These are phyloP conservation scores for Habropoda laboriosa DNA, from an alignment of 1,140 invertebrate species.

Conservation along the genomic window DNA sequence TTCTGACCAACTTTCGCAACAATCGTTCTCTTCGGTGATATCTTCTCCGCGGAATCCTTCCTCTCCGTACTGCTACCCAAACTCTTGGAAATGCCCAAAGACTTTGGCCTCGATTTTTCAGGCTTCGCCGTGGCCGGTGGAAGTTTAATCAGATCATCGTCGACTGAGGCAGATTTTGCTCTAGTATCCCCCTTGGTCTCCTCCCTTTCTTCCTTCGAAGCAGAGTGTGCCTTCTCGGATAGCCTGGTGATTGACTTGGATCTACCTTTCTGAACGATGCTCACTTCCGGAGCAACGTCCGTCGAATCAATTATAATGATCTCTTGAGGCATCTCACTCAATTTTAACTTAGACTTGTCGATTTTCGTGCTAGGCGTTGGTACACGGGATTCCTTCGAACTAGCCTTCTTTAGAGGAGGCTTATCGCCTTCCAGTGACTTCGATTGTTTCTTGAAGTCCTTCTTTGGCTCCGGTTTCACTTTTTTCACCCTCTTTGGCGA, in stretches of 20 bases:
- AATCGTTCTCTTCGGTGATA: slow-evolving; percentile 74
- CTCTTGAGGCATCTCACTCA: slow-evolving; percentile 80
- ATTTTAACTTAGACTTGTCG: slow-evolving; percentile 79
- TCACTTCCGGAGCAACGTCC: slow-evolving; percentile 76
- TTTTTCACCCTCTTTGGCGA: slow-evolving; percentile 77
- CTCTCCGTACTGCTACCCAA: slow-evolving; percentile 78
- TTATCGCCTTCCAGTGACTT: slow-evolving; percentile 80
- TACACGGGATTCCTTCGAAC: slow-evolving; percentile 74
- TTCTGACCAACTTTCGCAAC: slow-evolving; percentile 60
- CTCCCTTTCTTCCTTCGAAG: slow-evolving; percentile 73
- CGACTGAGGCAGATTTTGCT: slow-evolving; percentile 78
- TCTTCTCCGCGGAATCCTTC: slow-evolving; percentile 76
- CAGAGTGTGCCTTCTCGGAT: slow-evolving; percentile 72
- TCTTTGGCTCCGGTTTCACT: slow-evolving; percentile 75
- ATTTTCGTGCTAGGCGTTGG: slow-evolving; percentile 75
- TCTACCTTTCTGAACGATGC: slow-evolving; percentile 79
- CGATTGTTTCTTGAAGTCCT: slow-evolving; percentile 80
- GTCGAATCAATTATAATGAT: slow-evolving; percentile 81
- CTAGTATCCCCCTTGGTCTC: slow-evolving; percentile 69
- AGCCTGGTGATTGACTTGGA: slow-evolving; percentile 78
- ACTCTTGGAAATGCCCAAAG: slow-evolving; percentile 79
- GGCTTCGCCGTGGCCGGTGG: slow-evolving; percentile 44
- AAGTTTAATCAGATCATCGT: slow-evolving; percentile 78
- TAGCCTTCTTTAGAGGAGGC: slow-evolving; percentile 75
- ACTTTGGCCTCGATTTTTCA: slow-evolving; percentile 78